phyloP scores from a whole-genome alignment of 2,113 vertebrate species.

The Hemiscyllium ocellatum region DNA sequence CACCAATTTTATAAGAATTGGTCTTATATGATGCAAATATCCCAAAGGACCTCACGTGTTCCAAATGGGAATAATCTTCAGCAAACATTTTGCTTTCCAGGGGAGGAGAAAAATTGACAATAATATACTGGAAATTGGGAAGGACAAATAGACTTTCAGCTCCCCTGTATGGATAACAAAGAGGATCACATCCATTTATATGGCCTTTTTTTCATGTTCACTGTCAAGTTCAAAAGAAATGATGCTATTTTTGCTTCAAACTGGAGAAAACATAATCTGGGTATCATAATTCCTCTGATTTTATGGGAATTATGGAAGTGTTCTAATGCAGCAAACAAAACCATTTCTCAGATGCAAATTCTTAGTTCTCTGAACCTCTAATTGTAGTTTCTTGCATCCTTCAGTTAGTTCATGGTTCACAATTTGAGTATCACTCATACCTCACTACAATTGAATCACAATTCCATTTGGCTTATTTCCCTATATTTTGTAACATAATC shows the following conservation, averaged over 20 bases:
- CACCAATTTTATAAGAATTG: not conserved
- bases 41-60: not conserved
- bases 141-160: not conserved
- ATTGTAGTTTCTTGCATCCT: not conserved
- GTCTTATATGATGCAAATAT: not conserved
- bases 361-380: not conserved
- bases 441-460: not conserved
- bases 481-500: not conserved
- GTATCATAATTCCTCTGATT: not conserved
- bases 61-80: not conserved
- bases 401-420: not conserved
- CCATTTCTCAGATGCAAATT: not conserved
- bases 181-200: not conserved
- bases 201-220: not conserved
- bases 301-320: not conserved
- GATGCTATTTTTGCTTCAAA: not conserved
- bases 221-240: not conserved
- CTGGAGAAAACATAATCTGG: not conserved
- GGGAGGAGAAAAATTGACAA: not conserved
- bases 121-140: not conserved
- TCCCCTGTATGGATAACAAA: not conserved
- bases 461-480: not conserved
- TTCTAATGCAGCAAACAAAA: not conserved
- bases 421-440: not conserved
- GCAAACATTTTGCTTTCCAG: not conserved